A percentile compares a stretch with the other conserved stretches of the same genome.
phyloP scores from a whole-genome alignment of 2,888 invertebrate species.

The Epiblema foenella region DNA sequence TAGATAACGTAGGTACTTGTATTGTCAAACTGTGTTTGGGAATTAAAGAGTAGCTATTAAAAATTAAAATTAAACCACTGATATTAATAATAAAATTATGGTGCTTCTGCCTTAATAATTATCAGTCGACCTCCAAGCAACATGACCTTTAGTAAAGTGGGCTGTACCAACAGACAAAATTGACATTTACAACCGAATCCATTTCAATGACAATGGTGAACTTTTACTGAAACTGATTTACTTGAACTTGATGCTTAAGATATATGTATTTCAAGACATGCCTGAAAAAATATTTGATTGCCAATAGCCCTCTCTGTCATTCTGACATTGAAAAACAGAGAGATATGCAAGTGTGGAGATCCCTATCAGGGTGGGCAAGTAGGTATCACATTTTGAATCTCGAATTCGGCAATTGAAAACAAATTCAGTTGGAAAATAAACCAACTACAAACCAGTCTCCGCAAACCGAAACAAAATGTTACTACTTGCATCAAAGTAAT shows the following conservation, averaged over 20 bases:
- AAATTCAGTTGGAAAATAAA: background rate
- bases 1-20: background rate
- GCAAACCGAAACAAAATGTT: background rate
- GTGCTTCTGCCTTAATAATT: no score
- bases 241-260: background rate
- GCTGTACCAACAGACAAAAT: conserved; percentile 17
- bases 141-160: conserved; percentile 24
- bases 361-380: no score
- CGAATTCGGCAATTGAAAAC: no score
- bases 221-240: conserved; percentile 17
- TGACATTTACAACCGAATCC: conserved; percentile 23
- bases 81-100: no score
- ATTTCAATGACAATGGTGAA: conserved; percentile 22
- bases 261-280: background rate
- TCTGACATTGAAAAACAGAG: no score
- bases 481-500: conserved; percentile 1
- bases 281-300: background rate
- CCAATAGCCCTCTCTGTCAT: no score
- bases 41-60: conserved; percentile 20
- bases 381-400: no score
- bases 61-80: conserved; percentile 8
- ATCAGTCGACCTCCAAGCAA: conserved; percentile 16
- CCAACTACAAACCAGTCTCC: background rate
- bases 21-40: background rate
- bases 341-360: no score